Evolutionary conservation across 2,113 vertebrate species (phyloP), one percentile per base, ranked within the genome.

Genomic region (Xiphorhynchus elegans): DNA sequence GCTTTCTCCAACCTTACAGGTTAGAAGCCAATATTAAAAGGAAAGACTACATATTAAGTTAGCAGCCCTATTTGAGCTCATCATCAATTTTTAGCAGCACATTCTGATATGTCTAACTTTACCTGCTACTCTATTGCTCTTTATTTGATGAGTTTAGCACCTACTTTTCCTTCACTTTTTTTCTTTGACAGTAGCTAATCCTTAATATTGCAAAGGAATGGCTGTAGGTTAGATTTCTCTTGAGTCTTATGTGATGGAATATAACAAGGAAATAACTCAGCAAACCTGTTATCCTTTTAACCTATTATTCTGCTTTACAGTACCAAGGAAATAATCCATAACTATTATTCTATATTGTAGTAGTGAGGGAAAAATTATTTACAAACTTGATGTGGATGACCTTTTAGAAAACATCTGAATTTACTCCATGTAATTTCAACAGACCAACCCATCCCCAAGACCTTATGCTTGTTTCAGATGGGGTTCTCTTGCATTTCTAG

Each of bases 1-100:
- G 84, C 93, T 25, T 87, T 94, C 50, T 94, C 33, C 87, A 91
- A 58, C 91, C 91, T 90, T 47, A 83, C 59, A 94, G 95, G 82
- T 93, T 91, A 94, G 91, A 93, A 97, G 84, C 74, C 87, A 85
- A 58, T 85, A 91, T 80, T 85, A 94, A 87, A 90, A 95, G 63
- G 62, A 91, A 94, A 93, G 87, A 62, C 50, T 85, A 84, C 62
- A 35, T 85, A 89, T 90, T 66, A 91, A 83, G 55, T 88, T 83
- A 91, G 74, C 70, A 91, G 81, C 37, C 59, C 55, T 67, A 83
- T 81, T 77, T 92, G 79, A 93, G 73, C 64, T 89, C 47, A 59
- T 37, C 56, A 92, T 94, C 67, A 91, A 91, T 97, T 94, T 95
- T 46, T 76, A 84, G 66, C 20, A 13, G 4, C 93, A 84, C 44